phyloP scores from a whole-genome alignment of 2,113 vertebrate species.

The Actenoides hombroni region DNA sequence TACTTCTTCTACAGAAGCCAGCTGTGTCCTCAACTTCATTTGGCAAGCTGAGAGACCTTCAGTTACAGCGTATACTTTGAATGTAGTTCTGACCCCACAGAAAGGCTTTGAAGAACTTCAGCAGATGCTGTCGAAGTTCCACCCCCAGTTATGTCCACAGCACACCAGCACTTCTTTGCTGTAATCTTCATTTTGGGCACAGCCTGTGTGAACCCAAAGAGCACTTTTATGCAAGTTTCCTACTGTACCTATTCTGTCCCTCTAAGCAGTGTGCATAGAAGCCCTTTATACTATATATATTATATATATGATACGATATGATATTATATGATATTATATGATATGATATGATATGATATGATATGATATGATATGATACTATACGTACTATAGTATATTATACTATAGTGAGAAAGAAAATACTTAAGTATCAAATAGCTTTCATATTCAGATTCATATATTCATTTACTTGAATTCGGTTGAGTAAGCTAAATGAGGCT shows the following conservation, averaged over 20 bases:
- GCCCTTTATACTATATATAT: background rate
- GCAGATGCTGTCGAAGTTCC: background rate
- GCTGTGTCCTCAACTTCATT: background rate
- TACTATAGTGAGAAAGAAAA: background rate
- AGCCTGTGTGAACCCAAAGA: background rate
- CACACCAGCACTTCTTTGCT: background rate
- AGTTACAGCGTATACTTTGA: background rate
- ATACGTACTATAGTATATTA: background rate
- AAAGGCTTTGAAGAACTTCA: background rate
- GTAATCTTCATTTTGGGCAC: background rate
- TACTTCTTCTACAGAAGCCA: background rate
- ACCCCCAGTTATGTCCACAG: background rate
- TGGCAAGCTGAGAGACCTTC: background rate
- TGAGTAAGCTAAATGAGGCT: background rate
- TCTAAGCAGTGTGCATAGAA: background rate
- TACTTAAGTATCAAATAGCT: background rate
- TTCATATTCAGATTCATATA: background rate
- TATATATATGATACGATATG: too few relatives aligned
- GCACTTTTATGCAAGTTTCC: background rate
- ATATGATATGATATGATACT: background rate
- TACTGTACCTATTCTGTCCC: background rate
- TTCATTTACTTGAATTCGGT: background rate
- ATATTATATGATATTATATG: background rate
- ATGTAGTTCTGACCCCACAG: background rate
- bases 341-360: too few relatives aligned